Percentiles rank a stretch among this genome's conserved stretches.
These are phyloP conservation scores for Caenorhabditis sp. DNA, from an alignment of 2,888 invertebrate genomes.

Conservation along the genomic window DNA sequence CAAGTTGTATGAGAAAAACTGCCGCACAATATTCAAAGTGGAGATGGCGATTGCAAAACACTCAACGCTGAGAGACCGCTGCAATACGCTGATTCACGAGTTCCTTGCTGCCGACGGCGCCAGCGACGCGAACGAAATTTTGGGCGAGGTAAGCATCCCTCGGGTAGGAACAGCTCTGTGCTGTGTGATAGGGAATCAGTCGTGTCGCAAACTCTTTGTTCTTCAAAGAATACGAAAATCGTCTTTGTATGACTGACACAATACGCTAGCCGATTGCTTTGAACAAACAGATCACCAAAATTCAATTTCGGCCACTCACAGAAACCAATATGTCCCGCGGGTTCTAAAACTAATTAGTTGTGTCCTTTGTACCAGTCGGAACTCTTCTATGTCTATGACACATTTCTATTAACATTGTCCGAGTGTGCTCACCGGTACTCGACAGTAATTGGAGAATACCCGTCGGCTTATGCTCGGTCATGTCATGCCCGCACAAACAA, in stretches of 20 bases:
- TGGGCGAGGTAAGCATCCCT: slow-evolving; percentile 73
- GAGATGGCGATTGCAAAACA: too few species aligned
- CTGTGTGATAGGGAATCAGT: background rate
- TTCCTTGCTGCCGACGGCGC: slow-evolving; percentile 58
- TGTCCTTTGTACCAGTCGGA: background rate
- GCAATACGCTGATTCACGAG: slow-evolving; percentile 48
- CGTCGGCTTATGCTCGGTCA: slow-evolving; percentile 26
- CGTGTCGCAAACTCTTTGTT: too few species aligned
- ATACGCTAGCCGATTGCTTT: slow-evolving; percentile 4
- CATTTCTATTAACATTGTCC: slow-evolving; percentile 12
- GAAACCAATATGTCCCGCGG: background rate
- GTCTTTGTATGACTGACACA: slow-evolving; percentile 15
- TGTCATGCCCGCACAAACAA: slow-evolving; percentile 24
- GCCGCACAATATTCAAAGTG: too few species aligned
- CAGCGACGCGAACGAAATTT: slow-evolving; percentile 58
- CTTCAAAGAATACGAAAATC: slow-evolving; percentile 6
- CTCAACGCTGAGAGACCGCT: background rate
- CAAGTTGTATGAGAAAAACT: too few species aligned
- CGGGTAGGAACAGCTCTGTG: too few species aligned
- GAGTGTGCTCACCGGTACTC: slow-evolving; percentile 15
- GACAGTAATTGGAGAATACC: slow-evolving; percentile 38
- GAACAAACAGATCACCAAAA: slow-evolving; percentile 30
- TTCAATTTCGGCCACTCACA: background rate
- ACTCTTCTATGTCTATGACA: background rate
- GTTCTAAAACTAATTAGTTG: background rate